These are phyloP conservation scores for Tuta absoluta DNA, from an alignment of 2,888 invertebrate species.

Conservation along the genomic window DNA sequence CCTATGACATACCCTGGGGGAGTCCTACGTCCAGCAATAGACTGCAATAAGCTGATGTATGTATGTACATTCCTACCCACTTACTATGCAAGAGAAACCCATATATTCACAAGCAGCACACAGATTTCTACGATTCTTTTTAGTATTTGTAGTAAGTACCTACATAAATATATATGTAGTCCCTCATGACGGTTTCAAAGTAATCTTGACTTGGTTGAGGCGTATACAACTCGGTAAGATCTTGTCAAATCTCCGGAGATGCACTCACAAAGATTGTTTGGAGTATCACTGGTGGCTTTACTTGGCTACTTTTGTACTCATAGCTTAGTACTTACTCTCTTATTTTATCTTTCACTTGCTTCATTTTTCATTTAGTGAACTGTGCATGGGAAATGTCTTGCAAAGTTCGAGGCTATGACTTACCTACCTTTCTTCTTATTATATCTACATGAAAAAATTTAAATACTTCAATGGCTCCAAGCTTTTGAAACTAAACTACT, in stretches of 20 bases:
- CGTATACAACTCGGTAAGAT: conserved; percentile 17
- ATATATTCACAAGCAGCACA: not conserved
- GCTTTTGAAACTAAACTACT: too few relatives aligned
- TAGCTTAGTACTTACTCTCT: not conserved
- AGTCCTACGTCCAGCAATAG: too few relatives aligned
- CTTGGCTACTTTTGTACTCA: not conserved
- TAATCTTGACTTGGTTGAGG: not conserved
- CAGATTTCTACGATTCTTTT: not conserved
- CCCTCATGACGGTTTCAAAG: not conserved
- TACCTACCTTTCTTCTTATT: too few relatives aligned
- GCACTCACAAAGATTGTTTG: conserved; percentile 19
- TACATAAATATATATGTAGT: not conserved
- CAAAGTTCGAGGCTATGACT: too few relatives aligned
- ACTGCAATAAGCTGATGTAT: too few relatives aligned
- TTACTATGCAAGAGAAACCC: too few relatives aligned
- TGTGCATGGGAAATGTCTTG: too few relatives aligned
- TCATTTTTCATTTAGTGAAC: too few relatives aligned
- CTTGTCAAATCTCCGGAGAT: not conserved
- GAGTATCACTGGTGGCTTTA: not conserved
- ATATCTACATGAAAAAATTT: too few relatives aligned
- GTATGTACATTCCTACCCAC: too few relatives aligned
- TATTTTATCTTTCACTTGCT: not conserved
- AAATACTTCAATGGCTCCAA: too few relatives aligned
- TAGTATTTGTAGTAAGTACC: not conserved
- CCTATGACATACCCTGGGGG: too few relatives aligned